Conservation (phyloP, 2,888 invertebrate species). For the Molanna angustata region DNA sequence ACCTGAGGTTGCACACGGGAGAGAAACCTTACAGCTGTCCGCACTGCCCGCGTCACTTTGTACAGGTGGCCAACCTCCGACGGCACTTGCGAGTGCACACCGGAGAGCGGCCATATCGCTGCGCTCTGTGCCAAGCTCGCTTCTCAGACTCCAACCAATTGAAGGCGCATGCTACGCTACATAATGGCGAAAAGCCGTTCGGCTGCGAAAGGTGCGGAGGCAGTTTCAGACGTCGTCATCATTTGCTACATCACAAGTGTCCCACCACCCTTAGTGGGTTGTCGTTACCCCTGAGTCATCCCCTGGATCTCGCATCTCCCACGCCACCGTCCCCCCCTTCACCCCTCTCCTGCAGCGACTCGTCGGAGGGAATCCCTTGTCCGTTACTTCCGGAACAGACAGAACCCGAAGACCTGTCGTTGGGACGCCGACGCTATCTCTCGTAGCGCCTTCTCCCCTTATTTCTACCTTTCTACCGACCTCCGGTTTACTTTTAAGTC, state of each 20-base stretch:
- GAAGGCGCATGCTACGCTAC: constrained; percentile 85
- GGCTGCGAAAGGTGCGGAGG: constrained; percentile 76
- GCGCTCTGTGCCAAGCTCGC: constrained; percentile 79
- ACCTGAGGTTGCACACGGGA: constrained; percentile 88
- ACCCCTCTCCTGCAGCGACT: constrained; percentile 48
- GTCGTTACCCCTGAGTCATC: constrained; percentile 43
- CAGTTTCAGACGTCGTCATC: constrained; percentile 81
- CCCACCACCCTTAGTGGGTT: too few relatives aligned
- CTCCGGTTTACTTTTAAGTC: too few relatives aligned
- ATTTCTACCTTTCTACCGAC: not conserved
- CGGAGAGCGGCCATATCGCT: constrained; percentile 86
- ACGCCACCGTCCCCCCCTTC: constrained; percentile 44
- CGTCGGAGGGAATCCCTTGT: constrained; percentile 39
- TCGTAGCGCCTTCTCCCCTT: constrained; percentile 43
- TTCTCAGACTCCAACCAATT: constrained; percentile 92
- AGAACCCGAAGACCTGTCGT: constrained; percentile 86
- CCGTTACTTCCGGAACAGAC: constrained; percentile 71
- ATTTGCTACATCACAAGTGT: constrained; percentile 83
- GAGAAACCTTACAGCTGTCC: constrained; percentile 92
- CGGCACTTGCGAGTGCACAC: constrained; percentile 89
- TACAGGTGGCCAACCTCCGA: constrained; percentile 88
- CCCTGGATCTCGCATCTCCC: constrained; percentile 41
- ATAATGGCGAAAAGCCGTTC: constrained; percentile 88
- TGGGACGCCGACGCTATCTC: constrained; percentile 57
- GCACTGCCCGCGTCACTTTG: constrained; percentile 89